These are phyloP conservation scores for Antigone vipio DNA, from an alignment of 2,113 vertebrate species.

Conservation along the genomic window DNA sequence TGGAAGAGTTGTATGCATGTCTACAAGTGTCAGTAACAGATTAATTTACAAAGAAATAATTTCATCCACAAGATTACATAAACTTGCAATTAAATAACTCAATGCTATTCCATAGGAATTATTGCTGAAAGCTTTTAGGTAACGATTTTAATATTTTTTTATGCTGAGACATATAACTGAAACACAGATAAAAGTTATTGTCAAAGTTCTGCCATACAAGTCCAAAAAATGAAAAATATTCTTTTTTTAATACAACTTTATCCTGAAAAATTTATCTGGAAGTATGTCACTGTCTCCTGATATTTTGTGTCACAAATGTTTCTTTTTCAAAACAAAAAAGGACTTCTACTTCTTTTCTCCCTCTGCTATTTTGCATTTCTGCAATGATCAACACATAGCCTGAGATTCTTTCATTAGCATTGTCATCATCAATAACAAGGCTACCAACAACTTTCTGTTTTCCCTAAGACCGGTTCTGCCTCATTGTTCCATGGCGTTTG, in stretches of 20 bases:
- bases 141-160: background rate
- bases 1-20: background rate
- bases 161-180: background rate
- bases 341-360: background rate
- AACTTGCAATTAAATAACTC: background rate
- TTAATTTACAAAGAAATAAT: background rate
- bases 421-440: background rate
- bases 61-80: background rate
- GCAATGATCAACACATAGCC: background rate
- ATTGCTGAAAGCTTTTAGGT: background rate
- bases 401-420: background rate
- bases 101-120: background rate
- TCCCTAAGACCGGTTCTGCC: background rate
- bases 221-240: background rate
- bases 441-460: background rate
- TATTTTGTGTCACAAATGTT: background rate
- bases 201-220: background rate
- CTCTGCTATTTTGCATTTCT: background rate
- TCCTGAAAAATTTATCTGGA: background rate
- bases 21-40: background rate
- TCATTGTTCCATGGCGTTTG: background rate
- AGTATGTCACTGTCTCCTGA: background rate
- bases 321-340: background rate
- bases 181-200: background rate
- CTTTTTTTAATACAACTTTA: background rate